A percentile compares a stretch with the other conserved stretches of the same genome.
Evolutionary conservation across 2,797 vertebrate species (phyloP).

Genomic region (Sebastes minor): DNA sequence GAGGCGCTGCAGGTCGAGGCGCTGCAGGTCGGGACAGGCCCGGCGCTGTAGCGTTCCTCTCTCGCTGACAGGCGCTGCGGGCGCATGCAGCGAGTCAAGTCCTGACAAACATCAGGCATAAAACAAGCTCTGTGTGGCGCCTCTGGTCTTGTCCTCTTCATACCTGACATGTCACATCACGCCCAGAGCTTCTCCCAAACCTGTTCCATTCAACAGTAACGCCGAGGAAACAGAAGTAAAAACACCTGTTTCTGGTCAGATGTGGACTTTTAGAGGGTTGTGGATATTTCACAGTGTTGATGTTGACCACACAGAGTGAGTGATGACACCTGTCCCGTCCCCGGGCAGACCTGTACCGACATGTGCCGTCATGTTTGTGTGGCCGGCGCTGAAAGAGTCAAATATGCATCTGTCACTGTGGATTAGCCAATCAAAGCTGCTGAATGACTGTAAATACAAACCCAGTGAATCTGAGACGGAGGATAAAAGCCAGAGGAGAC

Average conservation of each 20-base stretch:
- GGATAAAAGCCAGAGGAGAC: background rate
- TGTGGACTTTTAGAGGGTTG: background rate
- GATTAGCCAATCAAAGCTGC: constrained; percentile 1
- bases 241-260: constrained; percentile 57
- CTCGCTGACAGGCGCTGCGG: constrained; percentile 92
- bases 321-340: constrained; percentile 37
- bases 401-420: constrained; percentile 12
- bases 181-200: constrained; percentile 86
- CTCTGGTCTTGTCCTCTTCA: constrained; percentile 99
- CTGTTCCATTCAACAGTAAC: constrained; percentile 85
- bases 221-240: constrained; percentile 52
- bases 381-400: background rate
- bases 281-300: background rate
- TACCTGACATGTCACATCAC: constrained; percentile 96
- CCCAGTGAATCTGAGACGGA: background rate
- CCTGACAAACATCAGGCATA: constrained; percentile 90
- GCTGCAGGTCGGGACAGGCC: constrained; percentile 88
- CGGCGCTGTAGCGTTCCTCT: constrained; percentile 86
- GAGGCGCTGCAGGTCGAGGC: too few species aligned
- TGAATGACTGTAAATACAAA: background rate
- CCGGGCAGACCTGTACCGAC: constrained; percentile 28
- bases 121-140: constrained; percentile 93
- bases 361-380: constrained; percentile 26
- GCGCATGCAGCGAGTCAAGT: constrained; percentile 92
- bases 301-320: constrained; percentile 6